Conservation (phyloP, 2,888 invertebrate genomes). For the Poecilus cupreus region DNA sequence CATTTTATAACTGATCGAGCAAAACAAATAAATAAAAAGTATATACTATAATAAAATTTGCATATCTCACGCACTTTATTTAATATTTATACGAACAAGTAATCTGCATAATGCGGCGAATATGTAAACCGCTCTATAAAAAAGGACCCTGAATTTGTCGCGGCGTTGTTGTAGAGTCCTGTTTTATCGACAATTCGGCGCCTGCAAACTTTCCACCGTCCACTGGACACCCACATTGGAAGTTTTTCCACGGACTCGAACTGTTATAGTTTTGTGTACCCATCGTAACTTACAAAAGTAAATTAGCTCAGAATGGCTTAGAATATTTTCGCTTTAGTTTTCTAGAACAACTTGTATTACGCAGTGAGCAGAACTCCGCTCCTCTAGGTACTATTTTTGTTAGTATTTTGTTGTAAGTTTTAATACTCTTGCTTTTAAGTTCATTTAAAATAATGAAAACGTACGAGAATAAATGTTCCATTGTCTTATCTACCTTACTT, state of each 20-base stretch:
- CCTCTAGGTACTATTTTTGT: background rate
- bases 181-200: slow-evolving; percentile 27
- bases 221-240: slow-evolving; percentile 4
- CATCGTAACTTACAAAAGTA: slow-evolving; percentile 11
- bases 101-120: slow-evolving; percentile 6
- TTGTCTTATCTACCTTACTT: too few relatives aligned
- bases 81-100: background rate
- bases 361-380: background rate
- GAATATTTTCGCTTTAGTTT: background rate
- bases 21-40: background rate
- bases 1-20: background rate
- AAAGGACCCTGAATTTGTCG: background rate
- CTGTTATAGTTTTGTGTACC: slow-evolving; percentile 28
- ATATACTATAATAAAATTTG: slow-evolving; percentile 7
- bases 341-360: background rate
- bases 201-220: slow-evolving; percentile 1
- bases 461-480: too few relatives aligned
- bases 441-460: background rate
- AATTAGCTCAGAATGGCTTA: background rate
- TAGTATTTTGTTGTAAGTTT: background rate
- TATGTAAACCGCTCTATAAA: slow-evolving; percentile 28
- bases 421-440: background rate
- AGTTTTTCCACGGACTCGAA: background rate
- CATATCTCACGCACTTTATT: slow-evolving; percentile 20
- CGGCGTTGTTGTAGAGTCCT: slow-evolving; percentile 5